Evolutionary conservation across 2,888 invertebrate species (phyloP).

Genomic region (Hyppa rectilinea): DNA sequence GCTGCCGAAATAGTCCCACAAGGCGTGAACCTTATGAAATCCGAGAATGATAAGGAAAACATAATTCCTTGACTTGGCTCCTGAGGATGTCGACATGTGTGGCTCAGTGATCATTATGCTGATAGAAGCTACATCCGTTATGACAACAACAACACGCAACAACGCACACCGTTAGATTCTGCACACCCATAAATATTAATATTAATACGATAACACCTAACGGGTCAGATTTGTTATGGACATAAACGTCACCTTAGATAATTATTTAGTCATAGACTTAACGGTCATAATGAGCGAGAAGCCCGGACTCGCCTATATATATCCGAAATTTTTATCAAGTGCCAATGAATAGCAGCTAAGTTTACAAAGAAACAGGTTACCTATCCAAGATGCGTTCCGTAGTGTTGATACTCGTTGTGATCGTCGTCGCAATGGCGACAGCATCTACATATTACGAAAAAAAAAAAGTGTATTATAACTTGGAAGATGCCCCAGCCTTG

Average conservation of each 20-base stretch:
- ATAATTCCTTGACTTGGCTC: neutral
- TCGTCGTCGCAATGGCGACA: conserved; percentile 53
- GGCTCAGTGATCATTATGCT: neutral
- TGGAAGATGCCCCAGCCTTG: conserved; percentile 64
- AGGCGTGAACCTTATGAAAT: neutral
- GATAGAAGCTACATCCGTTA: neutral
- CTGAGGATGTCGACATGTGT: neutral
- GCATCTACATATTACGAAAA: conserved; percentile 24
- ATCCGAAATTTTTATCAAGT: conserved; percentile 16
- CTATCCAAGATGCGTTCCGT: conserved; percentile 38
- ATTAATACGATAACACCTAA: conserved; percentile 4
- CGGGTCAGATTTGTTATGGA: conserved; percentile 21
- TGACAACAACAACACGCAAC: too few species aligned
- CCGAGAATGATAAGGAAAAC: neutral
- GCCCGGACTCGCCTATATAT: conserved; percentile 22
- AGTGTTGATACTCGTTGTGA: conserved; percentile 42
- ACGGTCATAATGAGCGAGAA: neutral
- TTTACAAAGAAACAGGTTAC: conserved; percentile 5
- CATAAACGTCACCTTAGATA: conserved; percentile 23
- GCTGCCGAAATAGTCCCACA: neutral
- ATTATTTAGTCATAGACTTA: conserved; percentile 30
- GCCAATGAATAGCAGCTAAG: neutral
- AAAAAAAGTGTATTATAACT: conserved; percentile 63
- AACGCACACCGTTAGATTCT: neutral
- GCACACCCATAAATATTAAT: conserved; percentile 8